Conservation (phyloP, 2,113 vertebrate genomes). For the Barbus barbus region DNA sequence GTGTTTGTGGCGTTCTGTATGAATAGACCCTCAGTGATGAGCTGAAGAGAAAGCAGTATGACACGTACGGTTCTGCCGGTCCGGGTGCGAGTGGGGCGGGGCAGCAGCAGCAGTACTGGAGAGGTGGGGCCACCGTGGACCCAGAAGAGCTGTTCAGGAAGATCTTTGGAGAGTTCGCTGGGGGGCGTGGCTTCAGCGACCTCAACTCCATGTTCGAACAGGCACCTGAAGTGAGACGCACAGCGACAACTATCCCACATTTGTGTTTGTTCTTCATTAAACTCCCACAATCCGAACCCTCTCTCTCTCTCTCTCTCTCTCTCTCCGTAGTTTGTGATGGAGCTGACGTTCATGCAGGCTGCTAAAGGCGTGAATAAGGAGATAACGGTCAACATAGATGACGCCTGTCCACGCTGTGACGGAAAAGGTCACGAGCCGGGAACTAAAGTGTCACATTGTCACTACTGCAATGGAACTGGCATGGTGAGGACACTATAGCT, state of each 20-base stretch:
- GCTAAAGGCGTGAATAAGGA: constrained; percentile 98
- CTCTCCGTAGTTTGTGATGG: constrained; percentile 86
- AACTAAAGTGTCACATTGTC: constrained; percentile 87
- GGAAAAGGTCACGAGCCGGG: constrained; percentile 90
- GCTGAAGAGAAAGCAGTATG: constrained; percentile 92
- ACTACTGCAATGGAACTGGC: constrained; percentile 89
- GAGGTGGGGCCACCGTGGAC: constrained; percentile 79
- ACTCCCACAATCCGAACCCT: neutral
- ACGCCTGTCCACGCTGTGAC: constrained; percentile 85
- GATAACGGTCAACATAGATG: constrained; percentile 84
- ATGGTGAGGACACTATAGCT: constrained; percentile 78
- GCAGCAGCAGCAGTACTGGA: constrained; percentile 85
- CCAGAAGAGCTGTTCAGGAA: constrained; percentile 96
- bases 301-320: constrained; percentile 1
- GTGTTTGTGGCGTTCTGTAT: neutral
- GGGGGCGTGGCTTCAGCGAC: constrained; percentile 83
- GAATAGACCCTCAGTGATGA: constrained; percentile 91
- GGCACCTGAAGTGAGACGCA: constrained; percentile 85
- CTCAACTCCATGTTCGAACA: constrained; percentile 88
- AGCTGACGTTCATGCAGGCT: constrained; percentile 93
- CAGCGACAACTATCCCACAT: neutral
- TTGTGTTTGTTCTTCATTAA: neutral
- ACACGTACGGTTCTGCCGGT: constrained; percentile 83
- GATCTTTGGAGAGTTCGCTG: constrained; percentile 94
- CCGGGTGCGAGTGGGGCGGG: constrained; percentile 70